Conservation (phyloP, 2,113 vertebrate genomes). For the Mustelus asterias region DNA sequence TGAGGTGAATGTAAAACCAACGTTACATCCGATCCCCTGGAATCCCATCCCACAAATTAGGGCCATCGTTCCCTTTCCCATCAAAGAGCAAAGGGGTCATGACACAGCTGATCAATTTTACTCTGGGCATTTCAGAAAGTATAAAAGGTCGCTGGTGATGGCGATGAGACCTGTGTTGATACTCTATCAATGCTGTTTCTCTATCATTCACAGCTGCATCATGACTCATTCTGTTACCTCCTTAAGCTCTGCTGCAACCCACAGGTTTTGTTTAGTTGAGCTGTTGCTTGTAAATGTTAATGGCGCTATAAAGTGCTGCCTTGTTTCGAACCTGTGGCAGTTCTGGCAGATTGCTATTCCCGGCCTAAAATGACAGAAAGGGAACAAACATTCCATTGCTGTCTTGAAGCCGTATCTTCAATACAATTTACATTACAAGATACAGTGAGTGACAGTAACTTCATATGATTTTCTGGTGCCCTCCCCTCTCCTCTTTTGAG, state of each 20-base stretch:
- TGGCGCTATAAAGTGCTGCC: not conserved
- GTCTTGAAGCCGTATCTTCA: not conserved
- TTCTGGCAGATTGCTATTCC: not conserved
- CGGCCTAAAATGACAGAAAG: not conserved
- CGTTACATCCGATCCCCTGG: not conserved
- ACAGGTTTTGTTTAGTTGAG: not conserved
- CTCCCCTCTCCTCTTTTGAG: not conserved
- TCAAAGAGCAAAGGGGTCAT: not conserved
- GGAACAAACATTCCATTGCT: not conserved
- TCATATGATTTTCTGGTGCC: not conserved
- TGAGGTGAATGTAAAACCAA: not conserved
- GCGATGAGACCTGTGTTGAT: not conserved
- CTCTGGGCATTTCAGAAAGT: not conserved
- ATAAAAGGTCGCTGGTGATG: not conserved
- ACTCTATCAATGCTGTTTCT: not conserved
- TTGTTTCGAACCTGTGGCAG: not conserved
- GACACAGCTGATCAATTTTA: not conserved
- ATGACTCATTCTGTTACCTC: not conserved
- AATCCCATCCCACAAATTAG: not conserved
- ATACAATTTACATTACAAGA: not conserved
- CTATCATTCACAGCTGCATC: not conserved
- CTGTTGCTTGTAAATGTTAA: not conserved
- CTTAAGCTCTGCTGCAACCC: not conserved
- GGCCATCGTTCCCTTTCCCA: not conserved
- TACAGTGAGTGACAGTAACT: not conserved